Evolutionary conservation across 2,113 vertebrate species (phyloP).

Genomic region (Chitala chitala): DNA sequence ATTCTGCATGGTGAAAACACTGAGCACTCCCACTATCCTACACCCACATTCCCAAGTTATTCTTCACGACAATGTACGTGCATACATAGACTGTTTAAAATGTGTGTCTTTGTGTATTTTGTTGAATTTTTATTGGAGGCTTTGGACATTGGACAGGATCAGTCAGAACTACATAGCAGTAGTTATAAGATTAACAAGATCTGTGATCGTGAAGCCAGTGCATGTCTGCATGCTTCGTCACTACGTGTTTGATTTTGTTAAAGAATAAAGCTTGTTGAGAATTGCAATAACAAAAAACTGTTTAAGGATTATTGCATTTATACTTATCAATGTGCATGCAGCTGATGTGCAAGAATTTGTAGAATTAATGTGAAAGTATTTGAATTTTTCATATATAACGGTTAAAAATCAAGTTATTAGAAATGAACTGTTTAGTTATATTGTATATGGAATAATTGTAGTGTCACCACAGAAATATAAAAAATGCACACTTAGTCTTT

Average conservation of each 20-base stretch:
- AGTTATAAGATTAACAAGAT: neutral
- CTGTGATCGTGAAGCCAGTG: constrained; percentile 19
- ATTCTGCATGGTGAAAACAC: constrained; percentile 26
- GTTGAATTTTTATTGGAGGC: neutral
- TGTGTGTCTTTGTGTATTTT: neutral
- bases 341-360: neutral
- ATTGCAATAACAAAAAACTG: no score
- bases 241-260: neutral
- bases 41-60: constrained; percentile 12
- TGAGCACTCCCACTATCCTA: neutral
- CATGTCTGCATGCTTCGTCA: constrained; percentile 34
- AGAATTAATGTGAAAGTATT: no score
- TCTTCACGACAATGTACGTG: neutral
- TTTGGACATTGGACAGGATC: neutral
- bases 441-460: no score
- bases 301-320: no score
- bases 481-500: neutral
- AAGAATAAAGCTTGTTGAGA: no score
- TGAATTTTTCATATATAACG: neutral
- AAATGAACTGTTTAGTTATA: no score
- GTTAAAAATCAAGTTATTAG: neutral
- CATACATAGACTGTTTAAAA: neutral
- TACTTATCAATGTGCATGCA: no score
- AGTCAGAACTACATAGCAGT: constrained; percentile 1
- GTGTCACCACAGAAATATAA: no score